Conservation (phyloP, 2,113 vertebrate genomes). For the Peromyscus polionotus region DNA sequence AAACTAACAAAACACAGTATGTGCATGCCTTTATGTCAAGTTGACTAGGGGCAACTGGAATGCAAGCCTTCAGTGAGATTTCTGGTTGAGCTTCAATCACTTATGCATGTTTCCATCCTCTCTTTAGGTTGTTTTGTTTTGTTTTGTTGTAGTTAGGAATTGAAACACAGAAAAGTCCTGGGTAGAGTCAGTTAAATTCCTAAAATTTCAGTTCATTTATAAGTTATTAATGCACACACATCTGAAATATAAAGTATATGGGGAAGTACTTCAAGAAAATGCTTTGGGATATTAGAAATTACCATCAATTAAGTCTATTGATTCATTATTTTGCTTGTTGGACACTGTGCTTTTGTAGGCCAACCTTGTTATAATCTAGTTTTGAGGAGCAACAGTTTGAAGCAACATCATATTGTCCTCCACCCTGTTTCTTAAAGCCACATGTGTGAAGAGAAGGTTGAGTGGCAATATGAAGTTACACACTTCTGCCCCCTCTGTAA, state of each 20-base stretch:
- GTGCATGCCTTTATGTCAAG: conserved; percentile 17
- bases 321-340: conserved; percentile 46
- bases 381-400: neutral
- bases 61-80: conserved; percentile 61
- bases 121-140: conserved; percentile 6
- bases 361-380: neutral
- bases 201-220: conserved; percentile 56
- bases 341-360: neutral
- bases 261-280: conserved; percentile 54
- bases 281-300: conserved; percentile 26
- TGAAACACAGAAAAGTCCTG: conserved; percentile 27
- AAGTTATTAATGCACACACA: conserved; percentile 9
- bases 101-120: conserved; percentile 19
- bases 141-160: neutral
- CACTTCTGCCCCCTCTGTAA: neutral
- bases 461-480: neutral
- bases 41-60: conserved; percentile 14
- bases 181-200: conserved; percentile 7
- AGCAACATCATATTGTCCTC: neutral
- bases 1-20: neutral
- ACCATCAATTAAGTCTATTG: neutral
- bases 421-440: neutral
- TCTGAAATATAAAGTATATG: conserved; percentile 41
- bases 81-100: conserved; percentile 20
- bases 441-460: neutral